Base-by-base conservation (phyloP, 1,140 invertebrate species). In the Andrena cerasifolii region DNA sequence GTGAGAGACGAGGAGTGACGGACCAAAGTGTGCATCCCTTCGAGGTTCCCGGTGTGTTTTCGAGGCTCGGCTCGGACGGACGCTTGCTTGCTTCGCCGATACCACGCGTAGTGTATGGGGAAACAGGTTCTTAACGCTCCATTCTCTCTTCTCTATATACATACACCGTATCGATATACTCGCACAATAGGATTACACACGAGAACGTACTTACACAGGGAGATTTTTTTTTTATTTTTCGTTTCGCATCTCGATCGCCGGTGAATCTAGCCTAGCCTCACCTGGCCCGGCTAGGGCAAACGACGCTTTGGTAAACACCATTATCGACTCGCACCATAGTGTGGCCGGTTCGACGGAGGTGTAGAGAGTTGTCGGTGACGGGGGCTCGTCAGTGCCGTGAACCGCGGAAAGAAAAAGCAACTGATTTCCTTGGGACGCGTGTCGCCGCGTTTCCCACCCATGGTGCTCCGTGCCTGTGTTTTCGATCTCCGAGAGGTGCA, bases 41-140 rank as follows among this genome's bases (percentile, higher is more conserved):
- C 67, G 72, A 73, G 65, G 72, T 80, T 75, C 72, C 76, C 58
- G 72, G 71, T 77, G 66, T 70, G 66, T 70, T 83, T 77, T 79
- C 78, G 82, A 84, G 83, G 73, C 78, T 84, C 83, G 83, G 70
- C 62, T 84, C 79, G 63, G 78, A 84, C 78, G 36, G 36, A 40
- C 36, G 36, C 36, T 40, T 40, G 82, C 73, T 40, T 40, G 82
- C 73, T 77, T 75, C 71, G 77, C 73, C 43, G 76, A 78, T 65
- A 58, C 68, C 68, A 73, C 76, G 78, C 81, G 83, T 83, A 79
- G 82, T 80, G 81, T 83, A 80, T 84, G 78, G 82, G 82, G 84
- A 84, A 84, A 82, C 84, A 82, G 83, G 84, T 84, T 73, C 84
- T 84, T 84, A 76, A 77, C 33, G 47, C 59, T 36, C 65, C 77